A percentile compares a stretch with the other conserved stretches of the same genome.
phyloP scores from a whole-genome alignment of 1,140 invertebrate genomes.

The Scaptomyza montana region DNA sequence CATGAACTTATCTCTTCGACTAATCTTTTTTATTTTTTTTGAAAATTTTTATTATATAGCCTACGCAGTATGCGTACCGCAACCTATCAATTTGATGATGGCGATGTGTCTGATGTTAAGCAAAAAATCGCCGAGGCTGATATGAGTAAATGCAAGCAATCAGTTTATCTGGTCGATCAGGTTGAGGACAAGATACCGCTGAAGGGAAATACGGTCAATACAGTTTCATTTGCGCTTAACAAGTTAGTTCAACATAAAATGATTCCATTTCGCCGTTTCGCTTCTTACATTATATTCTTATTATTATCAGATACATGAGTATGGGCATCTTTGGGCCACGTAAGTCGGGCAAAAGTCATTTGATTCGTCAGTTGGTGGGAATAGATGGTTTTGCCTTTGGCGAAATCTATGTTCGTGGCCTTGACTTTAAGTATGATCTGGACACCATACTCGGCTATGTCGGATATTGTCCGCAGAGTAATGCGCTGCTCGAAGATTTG shows the following conservation, averaged over 20 bases:
- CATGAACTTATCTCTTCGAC: too few species aligned
- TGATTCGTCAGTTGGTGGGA: slow-evolving; percentile 65
- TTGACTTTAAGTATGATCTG: slow-evolving; percentile 68
- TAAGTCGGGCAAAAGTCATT: slow-evolving; percentile 64
- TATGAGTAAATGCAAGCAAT: slow-evolving; percentile 58
- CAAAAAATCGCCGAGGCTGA: slow-evolving; percentile 66
- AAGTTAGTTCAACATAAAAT: slow-evolving; percentile 51
- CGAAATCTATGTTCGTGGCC: slow-evolving; percentile 70
- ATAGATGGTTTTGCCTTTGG: slow-evolving; percentile 70
- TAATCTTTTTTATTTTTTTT: too few species aligned
- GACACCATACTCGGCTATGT: slow-evolving; percentile 58
- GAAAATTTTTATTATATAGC: slow-evolving; percentile 9
- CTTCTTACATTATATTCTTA: too few species aligned
- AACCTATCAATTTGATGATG: slow-evolving; percentile 70
- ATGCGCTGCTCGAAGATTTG: slow-evolving; percentile 46
- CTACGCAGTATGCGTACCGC: slow-evolving; percentile 54
- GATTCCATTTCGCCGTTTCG: too few species aligned
- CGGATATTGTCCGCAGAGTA: slow-evolving; percentile 67
- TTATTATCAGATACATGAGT: slow-evolving; percentile 57
- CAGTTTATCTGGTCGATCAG: slow-evolving; percentile 73
- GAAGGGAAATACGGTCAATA: slow-evolving; percentile 45
- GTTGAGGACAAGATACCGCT: slow-evolving; percentile 57
- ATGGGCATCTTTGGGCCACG: slow-evolving; percentile 69
- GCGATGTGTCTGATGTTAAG: slow-evolving; percentile 73
- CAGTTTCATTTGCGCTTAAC: slow-evolving; percentile 69